phyloP scores from a whole-genome alignment of 2,113 vertebrate species.

The Brachyhypopomus gauderio region DNA sequence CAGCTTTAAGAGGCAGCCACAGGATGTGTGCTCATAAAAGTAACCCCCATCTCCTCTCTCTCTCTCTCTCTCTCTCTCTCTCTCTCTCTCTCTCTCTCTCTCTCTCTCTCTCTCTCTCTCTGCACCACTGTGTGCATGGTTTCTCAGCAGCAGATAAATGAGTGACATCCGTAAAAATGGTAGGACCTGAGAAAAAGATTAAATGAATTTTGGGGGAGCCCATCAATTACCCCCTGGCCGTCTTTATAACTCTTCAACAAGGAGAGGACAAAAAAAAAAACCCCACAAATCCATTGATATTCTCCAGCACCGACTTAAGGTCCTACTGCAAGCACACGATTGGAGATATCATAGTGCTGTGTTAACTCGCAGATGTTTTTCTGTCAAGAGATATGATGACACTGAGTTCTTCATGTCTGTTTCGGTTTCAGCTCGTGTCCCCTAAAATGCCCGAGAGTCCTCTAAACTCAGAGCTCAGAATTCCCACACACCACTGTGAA shows the following conservation, averaged over 20 bases:
- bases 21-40: slow-evolving; percentile 69
- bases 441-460: too few relatives aligned
- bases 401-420: too few relatives aligned
- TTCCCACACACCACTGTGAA: too few relatives aligned
- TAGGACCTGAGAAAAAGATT: slow-evolving; percentile 27
- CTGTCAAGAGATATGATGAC: too few relatives aligned
- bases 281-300: too few relatives aligned
- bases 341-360: not conserved
- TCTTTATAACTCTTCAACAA: slow-evolving; percentile 19
- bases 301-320: not conserved
- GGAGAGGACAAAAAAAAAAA: not conserved
- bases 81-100: slow-evolving; percentile 42
- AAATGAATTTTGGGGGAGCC: slow-evolving; percentile 23
- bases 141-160: slow-evolving; percentile 46
- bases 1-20: slow-evolving; percentile 67
- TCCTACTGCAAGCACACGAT: not conserved
- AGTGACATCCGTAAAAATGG: slow-evolving; percentile 38
- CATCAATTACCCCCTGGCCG: slow-evolving; percentile 10
- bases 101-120: slow-evolving; percentile 22
- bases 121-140: not conserved
- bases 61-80: not conserved
- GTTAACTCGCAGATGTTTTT: not conserved
- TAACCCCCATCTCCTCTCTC: not conserved
- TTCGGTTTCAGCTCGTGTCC: not conserved
- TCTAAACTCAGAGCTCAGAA: too few relatives aligned